These are phyloP conservation scores for Notechis scutatus DNA, from an alignment of 2,113 vertebrate genomes.

Conservation along the genomic window DNA sequence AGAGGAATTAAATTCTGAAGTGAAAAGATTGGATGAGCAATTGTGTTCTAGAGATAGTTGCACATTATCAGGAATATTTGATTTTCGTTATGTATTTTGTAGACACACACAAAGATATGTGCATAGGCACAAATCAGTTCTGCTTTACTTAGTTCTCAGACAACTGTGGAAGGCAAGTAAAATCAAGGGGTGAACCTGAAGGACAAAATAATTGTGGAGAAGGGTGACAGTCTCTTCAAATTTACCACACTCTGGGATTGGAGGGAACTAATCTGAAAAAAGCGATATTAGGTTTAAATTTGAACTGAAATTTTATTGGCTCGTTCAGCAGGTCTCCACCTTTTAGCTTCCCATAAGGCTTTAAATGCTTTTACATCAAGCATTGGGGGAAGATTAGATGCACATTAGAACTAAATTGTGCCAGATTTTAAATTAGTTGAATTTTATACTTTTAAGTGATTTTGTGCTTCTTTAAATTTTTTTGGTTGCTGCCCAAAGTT, in stretches of 20 bases:
- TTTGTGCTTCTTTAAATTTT: background rate
- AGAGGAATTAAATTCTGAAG: background rate
- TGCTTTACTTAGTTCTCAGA: background rate
- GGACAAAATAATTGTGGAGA: background rate
- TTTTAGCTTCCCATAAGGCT: background rate
- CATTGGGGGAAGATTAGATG: background rate
- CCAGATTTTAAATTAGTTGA: background rate
- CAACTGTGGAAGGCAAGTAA: background rate
- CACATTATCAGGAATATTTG: background rate
- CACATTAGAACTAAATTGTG: background rate
- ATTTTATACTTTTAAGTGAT: background rate
- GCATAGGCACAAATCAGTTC: background rate
- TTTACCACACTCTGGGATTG: background rate
- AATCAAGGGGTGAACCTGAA: background rate
- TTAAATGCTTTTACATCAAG: background rate
- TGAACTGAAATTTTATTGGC: background rate
- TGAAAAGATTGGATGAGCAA: background rate
- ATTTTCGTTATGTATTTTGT: background rate
- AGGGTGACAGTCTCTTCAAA: background rate
- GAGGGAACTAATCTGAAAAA: background rate
- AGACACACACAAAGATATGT: background rate
- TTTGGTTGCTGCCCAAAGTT: background rate
- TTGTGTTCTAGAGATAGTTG: background rate
- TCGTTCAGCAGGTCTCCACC: background rate
- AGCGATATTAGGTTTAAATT: background rate